Evolutionary conservation across 2,797 vertebrate genomes (phyloP), one percentile per base, ranked within the genome.

Genomic region (Garrulus glandarius): DNA sequence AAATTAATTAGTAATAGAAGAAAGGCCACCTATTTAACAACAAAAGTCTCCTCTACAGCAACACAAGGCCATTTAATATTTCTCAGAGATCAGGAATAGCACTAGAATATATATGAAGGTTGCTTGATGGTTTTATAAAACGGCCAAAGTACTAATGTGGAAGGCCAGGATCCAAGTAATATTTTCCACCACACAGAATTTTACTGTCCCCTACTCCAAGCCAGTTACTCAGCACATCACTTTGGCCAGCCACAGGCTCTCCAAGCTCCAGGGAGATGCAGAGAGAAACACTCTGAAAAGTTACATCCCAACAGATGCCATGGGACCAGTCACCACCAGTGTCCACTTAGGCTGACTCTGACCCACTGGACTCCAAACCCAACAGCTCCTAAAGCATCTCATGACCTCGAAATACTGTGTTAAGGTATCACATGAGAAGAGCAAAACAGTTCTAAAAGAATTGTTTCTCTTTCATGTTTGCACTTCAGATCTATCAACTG

Each of bases 351-450:
- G 15, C 68, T 53, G 32, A 32, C 24, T 60, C 5, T 30, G 34
- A 69, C 47, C 37, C 34, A 1, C 19, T 2, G 27, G 17, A n/a
- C 46, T 43, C 39, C 86, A 74, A 82, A 71, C 6, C 34, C 29
- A 80, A 17, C 30, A n/a, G 44, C 39, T 87, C 15, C 87, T 59
- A 12, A 82, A 90, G 74, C 41, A 52, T 7, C 46, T 49, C 30
- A 9, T 5, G 59, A 52, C 21, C 50, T 67, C 64, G 2, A 20
- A 71, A 23, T 0, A 18, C 29, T n/a, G 8, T 0, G 1, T 6
- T 10, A 63, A 67, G 56, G 11, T 5, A 30, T 4, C 47, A 29
- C 23, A 24, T 1, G 10, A 87, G 27, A n/a, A 37, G 7, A 72
- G 16, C 8, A 39, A 47, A 37, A 49, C 4, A 3, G 19, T 29